Conservation (phyloP, 1,140 invertebrate species). For the Leguminivora glycinivorella region DNA sequence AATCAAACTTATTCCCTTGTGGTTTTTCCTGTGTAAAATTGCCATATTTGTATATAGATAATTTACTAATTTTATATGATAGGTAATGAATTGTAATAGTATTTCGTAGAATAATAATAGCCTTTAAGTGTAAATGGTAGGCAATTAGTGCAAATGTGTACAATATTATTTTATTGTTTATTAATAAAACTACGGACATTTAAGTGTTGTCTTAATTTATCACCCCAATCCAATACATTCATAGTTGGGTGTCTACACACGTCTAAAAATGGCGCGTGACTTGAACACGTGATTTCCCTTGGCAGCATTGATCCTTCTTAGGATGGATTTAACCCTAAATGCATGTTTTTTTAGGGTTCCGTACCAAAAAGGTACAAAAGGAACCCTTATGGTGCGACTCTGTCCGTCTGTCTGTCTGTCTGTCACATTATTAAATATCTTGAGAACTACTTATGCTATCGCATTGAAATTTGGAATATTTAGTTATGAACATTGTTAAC, state of each 20-base stretch:
- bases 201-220: background rate
- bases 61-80: background rate
- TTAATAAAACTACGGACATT: constrained; percentile 18
- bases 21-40: background rate
- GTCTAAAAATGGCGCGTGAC: background rate
- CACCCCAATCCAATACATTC: background rate
- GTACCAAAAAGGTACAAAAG: too few species aligned
- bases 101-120: background rate
- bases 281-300: background rate
- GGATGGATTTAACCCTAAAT: too few species aligned
- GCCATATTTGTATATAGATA: constrained; percentile 27
- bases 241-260: background rate
- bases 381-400: too few species aligned
- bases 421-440: too few species aligned
- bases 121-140: constrained; percentile 17
- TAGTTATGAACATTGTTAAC: too few species aligned
- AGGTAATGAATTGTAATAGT: background rate
- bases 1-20: background rate
- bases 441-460: too few species aligned
- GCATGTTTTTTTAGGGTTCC: too few species aligned
- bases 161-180: constrained; percentile 23
- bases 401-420: too few species aligned
- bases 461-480: too few species aligned
- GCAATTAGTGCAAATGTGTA: constrained; percentile 22
- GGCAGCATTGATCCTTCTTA: too few species aligned